Evolutionary conservation across 1,140 invertebrate species (phyloP), one percentile per base, ranked within the genome.

Genomic region (Brachystomella parvula): DNA sequence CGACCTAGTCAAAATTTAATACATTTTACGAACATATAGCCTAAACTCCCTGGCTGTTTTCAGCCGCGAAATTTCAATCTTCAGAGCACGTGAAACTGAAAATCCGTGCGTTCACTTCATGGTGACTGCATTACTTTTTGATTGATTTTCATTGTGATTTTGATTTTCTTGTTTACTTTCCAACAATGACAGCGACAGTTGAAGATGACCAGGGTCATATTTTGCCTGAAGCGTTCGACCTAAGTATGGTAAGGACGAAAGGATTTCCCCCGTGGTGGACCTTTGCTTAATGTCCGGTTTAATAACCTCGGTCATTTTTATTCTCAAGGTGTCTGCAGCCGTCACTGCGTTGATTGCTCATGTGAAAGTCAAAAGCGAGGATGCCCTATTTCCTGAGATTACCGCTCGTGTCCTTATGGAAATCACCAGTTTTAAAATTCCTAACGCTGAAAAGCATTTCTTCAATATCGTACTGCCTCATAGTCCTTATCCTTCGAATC

Each of bases 381-480:
- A 62, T 62, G 31, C 12, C 12, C 30, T 73, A 1, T 73, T 73
- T 32, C 21, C 39, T 32, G 72, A 73, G 31, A 35, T 39, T 29
- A 15, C 65, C 0, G 28, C n/a, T 2, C 44, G 67, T 35, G 30
- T 73, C 15, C 9, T 63, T 3, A n/a, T 73, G 49, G 65, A 71
- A 21, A 63, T 73, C 24, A 66, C 53, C 19, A 24, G 58, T 33
- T 71, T 71, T 58, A 73, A 71, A 47, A 69, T 53, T 6, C 69
- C 69, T 1, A 32, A 28, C 0, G 64, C 67, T 6, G 19, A 64
- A 12, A 57, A 69, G 21, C 64, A 61, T 26, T 69, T 71, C 26
- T 67, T 61, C 47, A 69, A 71, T 35, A 71, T 73, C 44, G n/a
- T 31, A 26, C 56, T 73, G 0, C 69, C 68, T 0, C 31, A 67